These are phyloP conservation scores for Brachionus calyciflorus DNA, from an alignment of 1,140 invertebrate species.

Conservation along the genomic window DNA sequence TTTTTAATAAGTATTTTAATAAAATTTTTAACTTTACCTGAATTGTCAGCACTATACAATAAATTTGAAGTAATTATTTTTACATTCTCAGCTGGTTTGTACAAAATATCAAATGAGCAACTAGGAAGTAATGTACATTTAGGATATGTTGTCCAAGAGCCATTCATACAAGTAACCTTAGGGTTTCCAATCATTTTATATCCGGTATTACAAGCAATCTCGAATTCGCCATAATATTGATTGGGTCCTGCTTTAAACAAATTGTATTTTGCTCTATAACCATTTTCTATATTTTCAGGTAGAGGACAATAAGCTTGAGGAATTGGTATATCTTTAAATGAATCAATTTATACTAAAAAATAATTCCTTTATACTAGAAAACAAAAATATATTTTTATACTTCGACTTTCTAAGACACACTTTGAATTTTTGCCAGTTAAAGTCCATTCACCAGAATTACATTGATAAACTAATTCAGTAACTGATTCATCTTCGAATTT, in stretches of 20 bases:
- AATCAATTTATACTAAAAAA: neutral
- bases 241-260: neutral
- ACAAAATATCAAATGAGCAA: slow-evolving; percentile 10
- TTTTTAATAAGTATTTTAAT: no score
- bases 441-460: neutral
- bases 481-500: neutral
- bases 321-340: neutral
- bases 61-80: neutral
- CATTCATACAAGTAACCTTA: neutral
- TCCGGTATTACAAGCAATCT: neutral
- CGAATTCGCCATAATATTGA: neutral
- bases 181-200: neutral
- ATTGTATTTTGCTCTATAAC: neutral
- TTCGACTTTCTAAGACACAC: neutral
- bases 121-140: neutral
- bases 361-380: neutral
- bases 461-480: neutral
- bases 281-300: neutral
- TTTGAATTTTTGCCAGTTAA: neutral
- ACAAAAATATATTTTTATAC: neutral
- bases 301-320: neutral
- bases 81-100: slow-evolving; percentile 34
- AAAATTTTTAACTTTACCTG: neutral
- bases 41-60: slow-evolving; percentile 9
- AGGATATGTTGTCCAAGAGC: neutral